Evolutionary conservation across 2,113 vertebrate species (phyloP).

Genomic region (Plotosus lineatus): DNA sequence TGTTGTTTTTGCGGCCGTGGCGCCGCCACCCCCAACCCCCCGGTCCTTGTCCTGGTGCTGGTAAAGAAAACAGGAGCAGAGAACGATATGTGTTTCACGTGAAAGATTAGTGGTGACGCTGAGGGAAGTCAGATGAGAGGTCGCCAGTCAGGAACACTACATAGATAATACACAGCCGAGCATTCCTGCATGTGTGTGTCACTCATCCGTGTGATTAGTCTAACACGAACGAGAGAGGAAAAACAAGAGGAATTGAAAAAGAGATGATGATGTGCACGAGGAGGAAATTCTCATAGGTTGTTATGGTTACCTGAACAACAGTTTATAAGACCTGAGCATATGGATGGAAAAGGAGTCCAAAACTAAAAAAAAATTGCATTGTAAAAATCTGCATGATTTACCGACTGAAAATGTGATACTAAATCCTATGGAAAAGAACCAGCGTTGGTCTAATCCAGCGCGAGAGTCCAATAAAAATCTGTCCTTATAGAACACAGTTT

Average conservation of each 20-base stretch:
- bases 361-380: neutral
- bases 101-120: constrained; percentile 16
- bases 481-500: no score
- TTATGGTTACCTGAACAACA: constrained; percentile 1
- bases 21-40: no score
- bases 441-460: neutral
- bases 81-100: constrained; percentile 19
- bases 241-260: neutral
- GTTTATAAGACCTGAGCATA: neutral
- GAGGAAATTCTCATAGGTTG: neutral
- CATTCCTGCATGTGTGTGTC: neutral
- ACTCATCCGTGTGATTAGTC: constrained; percentile 7
- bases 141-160: constrained; percentile 25
- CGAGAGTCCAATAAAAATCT: neutral
- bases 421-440: neutral
- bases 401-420: neutral
- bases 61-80: constrained; percentile 38
- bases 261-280: neutral
- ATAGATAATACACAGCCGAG: neutral
- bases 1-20: constrained; percentile 27
- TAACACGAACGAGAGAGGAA: neutral
- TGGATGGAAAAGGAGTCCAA: neutral
- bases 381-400: neutral
- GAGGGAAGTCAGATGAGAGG: constrained; percentile 5
- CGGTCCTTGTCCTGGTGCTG: neutral